phyloP scores from a whole-genome alignment of 1,140 invertebrate genomes.

The Adelges cooleyi region DNA sequence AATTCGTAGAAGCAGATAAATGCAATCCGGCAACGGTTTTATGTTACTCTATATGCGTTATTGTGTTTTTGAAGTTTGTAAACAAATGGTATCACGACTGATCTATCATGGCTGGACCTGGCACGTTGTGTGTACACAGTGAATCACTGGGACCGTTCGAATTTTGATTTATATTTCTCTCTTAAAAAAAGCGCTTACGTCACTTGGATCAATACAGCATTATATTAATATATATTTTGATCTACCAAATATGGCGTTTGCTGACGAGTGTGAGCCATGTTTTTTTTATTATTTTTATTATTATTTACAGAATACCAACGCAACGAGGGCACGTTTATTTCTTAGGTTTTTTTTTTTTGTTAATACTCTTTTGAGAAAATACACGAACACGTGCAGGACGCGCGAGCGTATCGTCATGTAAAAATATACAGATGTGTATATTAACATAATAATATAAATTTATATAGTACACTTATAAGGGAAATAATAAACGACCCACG shows the following conservation, averaged over 20 bases:
- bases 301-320: background rate
- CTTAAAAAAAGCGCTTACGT: slow-evolving; percentile 18
- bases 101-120: too few species aligned
- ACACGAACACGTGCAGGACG: background rate
- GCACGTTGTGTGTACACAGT: too few species aligned
- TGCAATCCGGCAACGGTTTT: too few species aligned
- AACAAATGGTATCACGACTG: too few species aligned
- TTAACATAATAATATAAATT: too few species aligned
- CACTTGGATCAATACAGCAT: slow-evolving; percentile 14
- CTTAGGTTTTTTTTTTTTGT: background rate
- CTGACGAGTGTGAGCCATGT: slow-evolving; percentile 14
- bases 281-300: background rate
- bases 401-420: background rate
- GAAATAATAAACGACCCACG: too few species aligned
- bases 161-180: background rate
- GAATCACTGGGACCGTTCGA: too few species aligned
- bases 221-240: slow-evolving; percentile 10
- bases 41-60: too few species aligned
- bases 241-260: slow-evolving; percentile 20
- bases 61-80: too few species aligned
- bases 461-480: too few species aligned
- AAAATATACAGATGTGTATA: too few species aligned
- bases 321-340: slow-evolving; percentile 14
- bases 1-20: too few species aligned
- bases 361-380: background rate